Conservation (phyloP, 2,888 invertebrate genomes). For the Drosophila maculinotata region DNA sequence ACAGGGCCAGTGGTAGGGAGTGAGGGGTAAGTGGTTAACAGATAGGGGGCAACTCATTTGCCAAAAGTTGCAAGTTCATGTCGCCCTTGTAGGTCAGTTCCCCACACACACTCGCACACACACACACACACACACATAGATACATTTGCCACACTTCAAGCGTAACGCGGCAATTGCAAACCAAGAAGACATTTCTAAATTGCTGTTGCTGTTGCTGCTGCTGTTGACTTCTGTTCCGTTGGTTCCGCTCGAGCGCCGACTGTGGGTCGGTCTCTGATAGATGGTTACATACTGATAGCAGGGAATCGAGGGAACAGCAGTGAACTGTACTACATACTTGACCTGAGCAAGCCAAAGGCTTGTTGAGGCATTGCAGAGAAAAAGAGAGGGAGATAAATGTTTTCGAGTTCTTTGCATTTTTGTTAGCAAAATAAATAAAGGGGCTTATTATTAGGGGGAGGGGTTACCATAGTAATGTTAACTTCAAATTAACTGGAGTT, state of each 20-base stretch:
- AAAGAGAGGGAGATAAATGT: constrained; percentile 12
- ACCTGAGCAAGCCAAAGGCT: constrained; percentile 21
- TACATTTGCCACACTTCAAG: constrained; percentile 51
- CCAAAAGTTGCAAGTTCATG: constrained; percentile 65
- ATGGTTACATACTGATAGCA: constrained; percentile 31
- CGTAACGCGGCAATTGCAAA: constrained; percentile 59
- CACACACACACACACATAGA: constrained; percentile 3
- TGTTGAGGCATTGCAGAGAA: not conserved
- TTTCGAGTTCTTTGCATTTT: constrained; percentile 15
- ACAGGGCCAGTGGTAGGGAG: not conserved
- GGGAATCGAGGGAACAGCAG: not conserved
- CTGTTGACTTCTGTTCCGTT: constrained; percentile 43
- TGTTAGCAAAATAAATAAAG: constrained; percentile 21
- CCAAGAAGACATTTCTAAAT: constrained; percentile 41
- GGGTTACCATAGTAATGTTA: constrained; percentile 15
- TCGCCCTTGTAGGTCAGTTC: constrained; percentile 54
- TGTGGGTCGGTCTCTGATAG: constrained; percentile 28
- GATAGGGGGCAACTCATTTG: constrained; percentile 45
- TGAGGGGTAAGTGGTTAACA: no score
- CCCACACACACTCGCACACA: not conserved
- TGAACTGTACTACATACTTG: constrained; percentile 19
- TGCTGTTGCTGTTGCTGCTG: constrained; percentile 22
- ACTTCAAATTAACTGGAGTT: not conserved
- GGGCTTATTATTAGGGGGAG: not conserved
- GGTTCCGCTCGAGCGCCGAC: constrained; percentile 52